Conservation (phyloP, 2,888 invertebrate genomes). For the Nowickia ferox region DNA sequence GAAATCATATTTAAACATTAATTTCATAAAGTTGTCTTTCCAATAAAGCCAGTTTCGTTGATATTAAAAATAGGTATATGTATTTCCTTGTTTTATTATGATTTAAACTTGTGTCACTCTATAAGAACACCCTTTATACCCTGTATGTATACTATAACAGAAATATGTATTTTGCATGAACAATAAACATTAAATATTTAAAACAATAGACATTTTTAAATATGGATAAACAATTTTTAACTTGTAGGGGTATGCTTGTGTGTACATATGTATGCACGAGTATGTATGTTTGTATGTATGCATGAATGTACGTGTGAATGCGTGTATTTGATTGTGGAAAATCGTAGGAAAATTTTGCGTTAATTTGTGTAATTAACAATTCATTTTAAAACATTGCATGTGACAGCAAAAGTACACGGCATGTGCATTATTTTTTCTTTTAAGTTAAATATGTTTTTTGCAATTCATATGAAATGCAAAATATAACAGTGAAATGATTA, state of each 20-base stretch:
- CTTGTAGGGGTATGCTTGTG: neutral
- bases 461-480: slow-evolving; percentile 21
- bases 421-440: slow-evolving; percentile 60
- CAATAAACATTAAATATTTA: slow-evolving; percentile 58
- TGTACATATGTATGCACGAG: no score
- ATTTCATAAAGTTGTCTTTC: no score
- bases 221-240: slow-evolving; percentile 18
- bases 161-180: slow-evolving; percentile 58
- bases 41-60: no score
- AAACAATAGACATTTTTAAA: slow-evolving; percentile 53
- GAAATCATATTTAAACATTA: no score
- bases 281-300: no score
- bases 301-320: neutral
- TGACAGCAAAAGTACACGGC: slow-evolving; percentile 73
- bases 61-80: no score
- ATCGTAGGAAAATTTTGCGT: slow-evolving; percentile 69
- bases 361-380: slow-evolving; percentile 75
- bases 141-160: no score
- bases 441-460: neutral
- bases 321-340: slow-evolving; percentile 35
- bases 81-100: no score
- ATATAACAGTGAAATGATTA: slow-evolving; percentile 11
- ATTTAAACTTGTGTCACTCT: no score
- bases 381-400: slow-evolving; percentile 74
- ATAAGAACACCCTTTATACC: no score